Percentiles rank a stretch among this genome's conserved stretches.
These are phyloP conservation scores for Megaustenia siamemsis DNA, from an alignment of 2,888 invertebrate genomes.

Conservation along the genomic window DNA sequence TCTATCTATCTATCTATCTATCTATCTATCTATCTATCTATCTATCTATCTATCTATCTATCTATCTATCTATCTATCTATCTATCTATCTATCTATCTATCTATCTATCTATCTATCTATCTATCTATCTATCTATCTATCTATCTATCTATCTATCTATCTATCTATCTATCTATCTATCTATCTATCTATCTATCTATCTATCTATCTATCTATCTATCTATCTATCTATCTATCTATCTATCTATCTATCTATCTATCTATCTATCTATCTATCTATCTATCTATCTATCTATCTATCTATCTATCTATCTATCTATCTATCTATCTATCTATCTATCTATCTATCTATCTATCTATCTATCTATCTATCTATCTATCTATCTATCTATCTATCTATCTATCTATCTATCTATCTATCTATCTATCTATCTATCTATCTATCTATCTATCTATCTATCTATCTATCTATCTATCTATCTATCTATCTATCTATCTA, in stretches of 20 bases:
- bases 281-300: not conserved
- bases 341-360: no score
- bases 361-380: not conserved
- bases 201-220: not conserved
- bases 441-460: not conserved
- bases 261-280: not conserved
- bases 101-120: not conserved
- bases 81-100: not conserved
- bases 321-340: not conserved
- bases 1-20: not conserved
- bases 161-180: constrained; percentile 5
- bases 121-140: constrained; percentile 2
- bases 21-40: not conserved
- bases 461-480: not conserved
- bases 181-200: constrained; percentile 2
- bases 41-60: not conserved
- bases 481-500: not conserved
- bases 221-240: not conserved
- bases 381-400: no score
- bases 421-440: constrained; percentile 27
- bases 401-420: not conserved
- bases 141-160: constrained; percentile 30
- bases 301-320: not conserved
- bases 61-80: not conserved
- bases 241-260: not conserved